Conservation (phyloP, 2,113 vertebrate species). For the Rhabdornis inornatus region DNA sequence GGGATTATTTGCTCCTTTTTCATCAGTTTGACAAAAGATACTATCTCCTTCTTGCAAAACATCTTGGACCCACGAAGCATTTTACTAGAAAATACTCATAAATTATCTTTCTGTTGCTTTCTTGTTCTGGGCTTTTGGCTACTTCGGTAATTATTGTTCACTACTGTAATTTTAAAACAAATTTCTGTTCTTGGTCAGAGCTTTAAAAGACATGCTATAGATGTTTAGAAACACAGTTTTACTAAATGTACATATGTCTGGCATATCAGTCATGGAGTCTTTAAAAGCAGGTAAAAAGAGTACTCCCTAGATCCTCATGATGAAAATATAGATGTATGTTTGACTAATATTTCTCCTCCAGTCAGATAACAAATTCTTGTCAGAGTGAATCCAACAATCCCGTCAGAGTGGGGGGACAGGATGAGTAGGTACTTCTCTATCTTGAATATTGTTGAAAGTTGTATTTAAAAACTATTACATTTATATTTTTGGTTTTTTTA, state of each 20-base stretch:
- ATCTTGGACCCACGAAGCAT: not conserved
- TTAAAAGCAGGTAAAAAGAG: not conserved
- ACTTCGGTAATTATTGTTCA: not conserved
- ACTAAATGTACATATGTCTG: accelerated
- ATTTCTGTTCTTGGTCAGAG: not conserved
- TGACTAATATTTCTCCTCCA: not conserved
- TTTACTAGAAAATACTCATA: not conserved
- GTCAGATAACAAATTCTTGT: not conserved
- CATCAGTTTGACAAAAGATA: not conserved
- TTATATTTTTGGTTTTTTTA: not conserved
- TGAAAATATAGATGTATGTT: not conserved
- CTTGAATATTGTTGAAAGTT: not conserved
- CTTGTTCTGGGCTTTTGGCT: not conserved
- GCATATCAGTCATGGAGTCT: accelerated
- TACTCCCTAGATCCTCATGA: not conserved
- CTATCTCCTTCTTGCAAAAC: not conserved
- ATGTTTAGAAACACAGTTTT: not conserved
- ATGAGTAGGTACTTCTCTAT: not conserved
- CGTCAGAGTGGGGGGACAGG: not conserved
- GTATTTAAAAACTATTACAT: accelerated
- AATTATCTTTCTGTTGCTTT: not conserved
- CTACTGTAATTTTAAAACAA: not conserved
- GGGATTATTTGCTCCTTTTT: not conserved
- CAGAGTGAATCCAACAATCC: not conserved
- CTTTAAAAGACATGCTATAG: not conserved